Evolutionary conservation across 2,113 vertebrate species (phyloP).

Genomic region (Mixornis gularis): DNA sequence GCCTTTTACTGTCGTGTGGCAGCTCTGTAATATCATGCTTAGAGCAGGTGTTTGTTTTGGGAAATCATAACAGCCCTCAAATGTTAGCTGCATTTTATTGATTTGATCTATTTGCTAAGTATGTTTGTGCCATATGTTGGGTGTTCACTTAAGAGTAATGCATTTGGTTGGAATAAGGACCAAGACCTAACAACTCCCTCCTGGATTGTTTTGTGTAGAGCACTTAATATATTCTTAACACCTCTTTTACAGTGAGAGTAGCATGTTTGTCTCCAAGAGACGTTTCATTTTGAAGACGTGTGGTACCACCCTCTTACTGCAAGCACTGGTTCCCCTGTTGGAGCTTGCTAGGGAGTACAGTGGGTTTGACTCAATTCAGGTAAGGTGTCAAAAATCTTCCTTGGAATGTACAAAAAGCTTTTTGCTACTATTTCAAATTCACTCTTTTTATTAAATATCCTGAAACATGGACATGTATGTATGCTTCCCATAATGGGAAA

Average conservation of each 20-base stretch:
- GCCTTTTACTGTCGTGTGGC: background rate
- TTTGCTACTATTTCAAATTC: background rate
- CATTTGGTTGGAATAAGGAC: background rate
- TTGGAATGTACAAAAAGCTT: background rate
- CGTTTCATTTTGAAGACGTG: constrained; percentile 99
- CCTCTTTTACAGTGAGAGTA: constrained; percentile 92
- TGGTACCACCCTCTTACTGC: constrained; percentile 99
- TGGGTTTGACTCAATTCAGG: constrained; percentile 97
- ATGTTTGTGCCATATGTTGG: background rate
- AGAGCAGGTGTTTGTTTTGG: background rate
- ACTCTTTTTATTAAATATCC: background rate
- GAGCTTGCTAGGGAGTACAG: constrained; percentile 97
- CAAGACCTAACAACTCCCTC: background rate
- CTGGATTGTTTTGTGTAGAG: background rate
- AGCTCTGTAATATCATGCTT: background rate
- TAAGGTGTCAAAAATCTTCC: constrained; percentile 44
- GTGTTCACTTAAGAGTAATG: background rate
- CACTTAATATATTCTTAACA: background rate
- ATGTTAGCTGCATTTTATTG: background rate
- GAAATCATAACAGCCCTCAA: background rate
- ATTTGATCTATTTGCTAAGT: background rate
- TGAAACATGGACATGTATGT: background rate
- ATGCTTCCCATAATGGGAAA: background rate
- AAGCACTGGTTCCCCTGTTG: constrained; percentile 99
- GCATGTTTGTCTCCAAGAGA: constrained; percentile 99